Base-by-base conservation (phyloP, 1,140 invertebrate genomes). In the Leptopilina clavipes region DNA sequence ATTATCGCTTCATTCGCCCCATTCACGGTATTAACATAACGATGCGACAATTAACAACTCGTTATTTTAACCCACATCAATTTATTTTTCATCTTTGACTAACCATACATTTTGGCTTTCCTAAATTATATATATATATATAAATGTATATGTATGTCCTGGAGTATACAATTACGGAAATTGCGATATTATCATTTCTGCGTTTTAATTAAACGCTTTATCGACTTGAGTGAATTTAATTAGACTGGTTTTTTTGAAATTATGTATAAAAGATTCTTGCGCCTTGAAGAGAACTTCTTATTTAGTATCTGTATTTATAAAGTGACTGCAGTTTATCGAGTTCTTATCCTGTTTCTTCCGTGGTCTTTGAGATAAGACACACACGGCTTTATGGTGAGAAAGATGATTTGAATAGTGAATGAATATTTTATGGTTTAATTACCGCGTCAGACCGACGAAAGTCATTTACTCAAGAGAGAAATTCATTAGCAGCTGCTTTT, bases 1-100 rank as follows among this genome's bases (percentile, higher is more conserved):
- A 86, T 86, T 86, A 86, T 86, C 84, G 83, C 84, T 82, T 86
- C 80, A 78, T 86, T 85, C 79, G 76, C 74, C 79, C 79, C 71
- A 77, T 80, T 81, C 79, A 74, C 78, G 80, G 80, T 81, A 86
- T 86, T 86, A 84, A 84, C 84, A 84, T 84, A 86, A 84, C 83
- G 82, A 84, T 76, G 77, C 74, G 72, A 71, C 83, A 81, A 86
- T 84, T 84, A 86, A 84, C 82, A 82, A 81, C 81, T 83, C 81
- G 73, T 77, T 65, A 65, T 65, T 31, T 65, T 37, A 65, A 65
- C 59, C 59, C 59, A 65, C 59, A 65, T 65, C 59, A 65, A 31
- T 65, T 65, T n/a, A 65, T 65, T 65, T 31, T 40, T 22, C 22
- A 65, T 65, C 59, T 65, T 65, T 6, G 8, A 31, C 56, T 25